Evolutionary conservation across 2,113 vertebrate species (phyloP).

Genomic region (Onychostoma macrolepis): DNA sequence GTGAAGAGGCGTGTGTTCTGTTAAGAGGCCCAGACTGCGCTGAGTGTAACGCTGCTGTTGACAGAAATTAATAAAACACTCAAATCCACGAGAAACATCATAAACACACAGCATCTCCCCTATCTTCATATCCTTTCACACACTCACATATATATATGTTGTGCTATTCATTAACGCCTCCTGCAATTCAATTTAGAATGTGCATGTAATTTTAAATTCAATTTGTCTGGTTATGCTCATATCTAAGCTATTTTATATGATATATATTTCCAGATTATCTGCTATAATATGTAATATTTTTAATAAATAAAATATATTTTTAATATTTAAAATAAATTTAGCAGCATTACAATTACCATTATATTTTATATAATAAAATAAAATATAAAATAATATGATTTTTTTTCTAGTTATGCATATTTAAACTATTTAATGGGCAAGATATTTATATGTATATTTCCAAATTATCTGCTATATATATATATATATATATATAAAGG

Average conservation of each 20-base stretch:
- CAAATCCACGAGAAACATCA: neutral
- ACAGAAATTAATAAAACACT: constrained; percentile 11
- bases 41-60: neutral
- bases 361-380: neutral
- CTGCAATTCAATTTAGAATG: neutral
- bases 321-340: neutral
- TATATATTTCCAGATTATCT: neutral
- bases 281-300: neutral
- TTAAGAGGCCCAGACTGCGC: constrained; percentile 57
- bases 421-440: too few relatives aligned
- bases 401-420: neutral
- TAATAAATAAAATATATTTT: neutral
- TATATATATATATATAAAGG: too few relatives aligned
- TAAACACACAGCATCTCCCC: neutral
- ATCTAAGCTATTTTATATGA: too few relatives aligned
- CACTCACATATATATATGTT: neutral
- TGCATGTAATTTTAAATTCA: neutral
- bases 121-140: neutral
- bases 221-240: neutral
- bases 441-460: too few relatives aligned
- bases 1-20: constrained; percentile 62
- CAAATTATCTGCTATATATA: too few relatives aligned
- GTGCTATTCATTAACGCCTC: neutral
- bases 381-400: neutral
- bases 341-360: too few relatives aligned